Evolutionary conservation across 2,113 vertebrate genomes (phyloP).

Genomic region (Cnemophilus loriae): DNA sequence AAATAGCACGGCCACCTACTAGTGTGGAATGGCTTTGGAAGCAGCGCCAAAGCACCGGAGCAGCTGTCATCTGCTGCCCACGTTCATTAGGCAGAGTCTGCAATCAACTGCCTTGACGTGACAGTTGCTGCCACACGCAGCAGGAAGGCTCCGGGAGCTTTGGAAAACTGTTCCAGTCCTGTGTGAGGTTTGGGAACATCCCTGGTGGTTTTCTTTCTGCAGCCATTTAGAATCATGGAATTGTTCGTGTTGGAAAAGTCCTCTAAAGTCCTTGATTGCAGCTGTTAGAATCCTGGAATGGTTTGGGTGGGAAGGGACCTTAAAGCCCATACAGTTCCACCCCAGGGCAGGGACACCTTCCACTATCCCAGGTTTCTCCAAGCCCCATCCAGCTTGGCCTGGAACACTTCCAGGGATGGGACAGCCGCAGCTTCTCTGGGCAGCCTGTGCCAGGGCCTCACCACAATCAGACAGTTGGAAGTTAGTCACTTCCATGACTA

Average conservation of each 20-base stretch:
- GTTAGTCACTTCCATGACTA: neutral
- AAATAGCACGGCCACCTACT: constrained; percentile 3
- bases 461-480: neutral
- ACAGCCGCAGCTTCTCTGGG: neutral
- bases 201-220: neutral
- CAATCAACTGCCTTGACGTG: neutral
- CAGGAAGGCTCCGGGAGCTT: neutral
- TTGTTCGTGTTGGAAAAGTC: neutral
- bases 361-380: neutral
- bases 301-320: neutral
- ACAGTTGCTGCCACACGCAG: neutral
- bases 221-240: fast-evolving
- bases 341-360: neutral
- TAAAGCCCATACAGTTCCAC: neutral
- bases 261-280: neutral
- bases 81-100: neutral
- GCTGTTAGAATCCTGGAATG: neutral
- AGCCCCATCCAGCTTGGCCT: neutral
- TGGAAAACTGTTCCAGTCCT: neutral
- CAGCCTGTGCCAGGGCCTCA: neutral
- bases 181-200: neutral
- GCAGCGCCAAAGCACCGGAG: neutral
- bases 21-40: neutral
- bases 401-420: neutral
- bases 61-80: constrained; percentile 21